Evolutionary conservation across 2,797 vertebrate species (phyloP), one percentile per base, ranked within the genome.

Genomic region (Bufotes viridis): DNA sequence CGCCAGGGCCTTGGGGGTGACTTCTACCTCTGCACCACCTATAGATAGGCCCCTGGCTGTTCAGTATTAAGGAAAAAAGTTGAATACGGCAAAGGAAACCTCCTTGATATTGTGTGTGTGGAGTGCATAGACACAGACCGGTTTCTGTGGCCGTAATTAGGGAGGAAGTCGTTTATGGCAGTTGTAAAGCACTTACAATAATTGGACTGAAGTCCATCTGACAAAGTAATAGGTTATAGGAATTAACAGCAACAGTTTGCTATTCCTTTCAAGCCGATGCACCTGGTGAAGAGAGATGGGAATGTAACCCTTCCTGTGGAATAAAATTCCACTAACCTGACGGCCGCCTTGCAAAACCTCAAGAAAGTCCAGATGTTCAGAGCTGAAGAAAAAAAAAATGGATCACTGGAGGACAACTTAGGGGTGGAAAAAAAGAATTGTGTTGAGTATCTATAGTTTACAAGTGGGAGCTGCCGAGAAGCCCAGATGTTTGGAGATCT

Each of bases 81-180:
- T 49, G 1, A 75, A 51, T 12, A 49, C 29, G 22, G 57, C 49
- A 70, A 69, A 53, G 26, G 24, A 65, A 51, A n/a, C 15, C 0
- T 10, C 18, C 76, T 65, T 14, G 8, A 24, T 49, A 55, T 24
- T 60, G 78, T 72, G 49, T 57, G 20, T 80, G 63, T 60, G 65
- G 65, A 72, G n/a, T 74, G 13, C 55, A 70, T 61, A 70, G 70
- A 69, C 55, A 14, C 61, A 79, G 42, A 51, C 49, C 24, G 74
- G 24, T 86, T 90, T 90, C 89, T 88, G 84, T 80, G 85, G 76
- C 82, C 78, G 51, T 89, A 82, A 90, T 88, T 76, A 84, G 34
- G 81, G 74, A 89, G 90, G 70, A 63, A 87, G 81, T 88, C 86
- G 22, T 58, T 60, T 83, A 89, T 42, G 58, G 26, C 18, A 15